Evolutionary conservation across 1,140 invertebrate species (phyloP).

Genomic region (Zaprionus davidi): DNA sequence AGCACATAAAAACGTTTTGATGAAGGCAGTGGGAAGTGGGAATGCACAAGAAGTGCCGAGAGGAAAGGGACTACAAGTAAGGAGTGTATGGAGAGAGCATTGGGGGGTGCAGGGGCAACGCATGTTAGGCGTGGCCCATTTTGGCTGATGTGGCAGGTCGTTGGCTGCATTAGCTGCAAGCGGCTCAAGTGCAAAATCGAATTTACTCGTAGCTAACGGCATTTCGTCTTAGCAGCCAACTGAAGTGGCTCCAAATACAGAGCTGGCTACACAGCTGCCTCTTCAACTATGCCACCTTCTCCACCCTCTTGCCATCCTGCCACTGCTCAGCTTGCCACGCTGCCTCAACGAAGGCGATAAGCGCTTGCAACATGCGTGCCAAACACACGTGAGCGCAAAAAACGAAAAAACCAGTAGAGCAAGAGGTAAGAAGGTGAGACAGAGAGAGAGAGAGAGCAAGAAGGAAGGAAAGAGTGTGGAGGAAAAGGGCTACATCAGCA

Average conservation of each 20-base stretch:
- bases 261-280: not conserved
- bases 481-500: conserved; percentile 52
- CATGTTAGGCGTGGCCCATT: conserved; percentile 29
- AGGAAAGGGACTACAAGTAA: not conserved
- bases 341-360: conserved; percentile 67
- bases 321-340: conserved; percentile 26
- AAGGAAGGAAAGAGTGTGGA: not conserved
- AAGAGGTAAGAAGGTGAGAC: conserved; percentile 11
- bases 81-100: not conserved
- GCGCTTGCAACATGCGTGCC: conserved; percentile 76
- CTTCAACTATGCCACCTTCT: not conserved
- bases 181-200: conserved; percentile 81
- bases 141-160: conserved; percentile 58
- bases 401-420: conserved; percentile 17
- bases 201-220: conserved; percentile 72
- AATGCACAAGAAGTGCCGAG: not conserved
- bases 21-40: not conserved
- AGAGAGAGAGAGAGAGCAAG: not conserved
- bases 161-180: conserved; percentile 74
- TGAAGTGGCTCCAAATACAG: conserved; percentile 12
- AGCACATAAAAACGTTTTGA: conserved; percentile 43
- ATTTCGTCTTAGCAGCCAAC: conserved; percentile 74
- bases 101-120: conserved; percentile 6
- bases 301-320: not conserved
- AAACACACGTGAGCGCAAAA: conserved; percentile 56